Percentiles rank a stretch among this genome's conserved stretches.
Conservation (phyloP, 2,888 invertebrate species). For the Caenorhabditis sp. region DNA sequence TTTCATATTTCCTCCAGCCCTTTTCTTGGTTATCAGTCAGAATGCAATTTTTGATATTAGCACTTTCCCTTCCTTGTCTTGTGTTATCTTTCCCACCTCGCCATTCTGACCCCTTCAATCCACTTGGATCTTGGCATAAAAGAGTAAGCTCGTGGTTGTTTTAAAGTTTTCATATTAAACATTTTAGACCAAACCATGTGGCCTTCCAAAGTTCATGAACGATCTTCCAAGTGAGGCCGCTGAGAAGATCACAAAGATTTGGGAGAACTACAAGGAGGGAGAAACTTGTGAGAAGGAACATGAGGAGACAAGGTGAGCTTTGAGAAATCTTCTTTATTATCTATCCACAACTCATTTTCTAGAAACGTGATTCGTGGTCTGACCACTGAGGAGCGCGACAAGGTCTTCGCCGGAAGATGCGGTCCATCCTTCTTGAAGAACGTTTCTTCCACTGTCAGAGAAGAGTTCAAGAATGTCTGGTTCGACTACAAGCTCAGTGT, state of each 20-base stretch:
- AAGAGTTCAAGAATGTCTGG: slow-evolving; percentile 80
- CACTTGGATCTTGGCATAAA: slow-evolving; percentile 79
- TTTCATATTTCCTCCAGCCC: slow-evolving; percentile 31
- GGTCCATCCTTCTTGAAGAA: slow-evolving; percentile 80
- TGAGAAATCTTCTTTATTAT: background rate
- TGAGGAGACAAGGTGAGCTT: slow-evolving; percentile 71
- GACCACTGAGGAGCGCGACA: slow-evolving; percentile 75
- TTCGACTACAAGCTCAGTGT: slow-evolving; percentile 77
- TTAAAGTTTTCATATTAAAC: slow-evolving; percentile 2
- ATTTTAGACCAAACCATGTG: slow-evolving; percentile 75
- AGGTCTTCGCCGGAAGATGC: slow-evolving; percentile 80
- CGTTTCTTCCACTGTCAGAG: slow-evolving; percentile 72
- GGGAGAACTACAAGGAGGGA: slow-evolving; percentile 79
- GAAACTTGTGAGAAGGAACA: slow-evolving; percentile 76
- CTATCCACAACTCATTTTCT: background rate
- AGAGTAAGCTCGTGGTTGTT: slow-evolving; percentile 63
- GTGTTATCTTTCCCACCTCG: slow-evolving; percentile 69
- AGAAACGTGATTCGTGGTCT: slow-evolving; percentile 71
- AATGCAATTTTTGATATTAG: slow-evolving; percentile 52
- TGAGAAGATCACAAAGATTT: slow-evolving; percentile 77
- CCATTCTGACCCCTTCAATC: slow-evolving; percentile 79
- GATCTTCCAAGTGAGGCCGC: slow-evolving; percentile 76
- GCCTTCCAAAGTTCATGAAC: slow-evolving; percentile 77
- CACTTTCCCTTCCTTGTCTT: slow-evolving; percentile 50
- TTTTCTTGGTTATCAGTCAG: slow-evolving; percentile 1